phyloP scores from a whole-genome alignment of 2,797 vertebrate genomes.

The Botia kubotai region DNA sequence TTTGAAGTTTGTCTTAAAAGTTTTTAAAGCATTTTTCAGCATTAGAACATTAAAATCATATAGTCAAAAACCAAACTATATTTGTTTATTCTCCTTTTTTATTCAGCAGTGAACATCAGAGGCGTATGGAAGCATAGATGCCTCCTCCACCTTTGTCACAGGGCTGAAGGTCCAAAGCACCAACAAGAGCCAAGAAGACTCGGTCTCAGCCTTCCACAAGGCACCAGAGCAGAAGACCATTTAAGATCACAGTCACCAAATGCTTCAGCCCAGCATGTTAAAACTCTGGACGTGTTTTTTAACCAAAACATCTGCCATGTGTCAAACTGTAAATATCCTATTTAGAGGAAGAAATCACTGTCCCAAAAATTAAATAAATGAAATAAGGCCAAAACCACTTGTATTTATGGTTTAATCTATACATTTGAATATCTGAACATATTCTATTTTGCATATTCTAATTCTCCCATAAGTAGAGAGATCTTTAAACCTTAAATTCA shows the following conservation, averaged over 20 bases:
- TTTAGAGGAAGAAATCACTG: conserved; percentile 21
- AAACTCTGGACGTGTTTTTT: conserved; percentile 23
- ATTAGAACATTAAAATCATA: too few relatives aligned
- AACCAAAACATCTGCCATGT: conserved; percentile 37
- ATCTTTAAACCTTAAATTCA: conserved; percentile 51
- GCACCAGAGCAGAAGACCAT: conserved; percentile 70
- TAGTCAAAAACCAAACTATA: too few relatives aligned
- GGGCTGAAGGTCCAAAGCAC: conserved; percentile 71
- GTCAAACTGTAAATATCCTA: conserved; percentile 34
- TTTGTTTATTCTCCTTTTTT: background rate
- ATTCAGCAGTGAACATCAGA: conserved; percentile 84
- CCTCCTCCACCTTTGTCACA: conserved; percentile 58
- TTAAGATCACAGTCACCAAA: conserved; percentile 60
- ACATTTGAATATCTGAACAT: background rate
- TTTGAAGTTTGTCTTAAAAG: too few relatives aligned
- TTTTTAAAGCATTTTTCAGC: too few relatives aligned
- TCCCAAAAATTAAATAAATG: background rate
- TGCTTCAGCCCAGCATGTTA: conserved; percentile 47
- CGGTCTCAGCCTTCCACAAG: conserved; percentile 67
- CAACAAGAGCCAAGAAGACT: conserved; percentile 76
- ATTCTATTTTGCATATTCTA: conserved; percentile 14
- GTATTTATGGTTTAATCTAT: background rate
- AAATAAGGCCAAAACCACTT: background rate
- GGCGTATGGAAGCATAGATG: conserved; percentile 82
- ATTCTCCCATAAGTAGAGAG: conserved; percentile 22